A percentile compares a stretch with the other conserved stretches of the same genome.
Conservation (phyloP, 1,140 invertebrate genomes). For the Melanaphis sacchari region DNA sequence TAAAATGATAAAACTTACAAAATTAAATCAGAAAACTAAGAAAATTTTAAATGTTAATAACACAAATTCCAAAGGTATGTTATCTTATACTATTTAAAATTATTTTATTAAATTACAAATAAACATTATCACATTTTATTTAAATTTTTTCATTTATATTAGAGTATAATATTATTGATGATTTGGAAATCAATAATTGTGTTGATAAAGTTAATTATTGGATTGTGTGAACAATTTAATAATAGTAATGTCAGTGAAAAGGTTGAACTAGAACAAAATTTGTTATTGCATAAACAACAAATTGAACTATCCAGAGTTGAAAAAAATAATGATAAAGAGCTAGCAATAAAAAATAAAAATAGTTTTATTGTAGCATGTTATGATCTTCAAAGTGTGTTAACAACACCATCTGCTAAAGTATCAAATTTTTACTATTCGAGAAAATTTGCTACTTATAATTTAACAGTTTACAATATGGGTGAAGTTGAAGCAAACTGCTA, state of each 20-base stretch:
- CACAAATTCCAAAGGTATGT: too few relatives aligned
- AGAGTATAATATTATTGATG: too few relatives aligned
- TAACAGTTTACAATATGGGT: slow-evolving; percentile 61
- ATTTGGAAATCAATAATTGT: too few relatives aligned
- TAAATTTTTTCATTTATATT: too few relatives aligned
- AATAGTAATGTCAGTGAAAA: slow-evolving; percentile 52
- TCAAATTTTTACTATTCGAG: slow-evolving; percentile 61
- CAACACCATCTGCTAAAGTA: slow-evolving; percentile 58
- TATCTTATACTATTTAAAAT: too few relatives aligned
- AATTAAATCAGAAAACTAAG: too few relatives aligned
- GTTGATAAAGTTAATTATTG: too few relatives aligned
- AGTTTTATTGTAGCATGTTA: slow-evolving; percentile 51
- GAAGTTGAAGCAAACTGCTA: slow-evolving; percentile 60
- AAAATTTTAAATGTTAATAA: too few relatives aligned
- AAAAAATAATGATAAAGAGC: slow-evolving; percentile 48
- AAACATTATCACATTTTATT: too few relatives aligned
- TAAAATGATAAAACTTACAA: too few relatives aligned
- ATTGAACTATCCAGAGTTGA: slow-evolving; percentile 52
- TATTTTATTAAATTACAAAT: too few relatives aligned
- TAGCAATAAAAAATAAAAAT: slow-evolving; percentile 50
- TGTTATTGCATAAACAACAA: slow-evolving; percentile 54
- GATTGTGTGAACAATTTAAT: slow-evolving; percentile 50
- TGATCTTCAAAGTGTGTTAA: slow-evolving; percentile 59
- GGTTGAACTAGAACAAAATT: slow-evolving; percentile 32
- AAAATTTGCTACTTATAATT: slow-evolving; percentile 61